A percentile compares a stretch with the other conserved stretches of the same genome.
These are phyloP conservation scores for Harpagoxenus sublaevis DNA, from an alignment of 2,888 invertebrate species.

Conservation along the genomic window DNA sequence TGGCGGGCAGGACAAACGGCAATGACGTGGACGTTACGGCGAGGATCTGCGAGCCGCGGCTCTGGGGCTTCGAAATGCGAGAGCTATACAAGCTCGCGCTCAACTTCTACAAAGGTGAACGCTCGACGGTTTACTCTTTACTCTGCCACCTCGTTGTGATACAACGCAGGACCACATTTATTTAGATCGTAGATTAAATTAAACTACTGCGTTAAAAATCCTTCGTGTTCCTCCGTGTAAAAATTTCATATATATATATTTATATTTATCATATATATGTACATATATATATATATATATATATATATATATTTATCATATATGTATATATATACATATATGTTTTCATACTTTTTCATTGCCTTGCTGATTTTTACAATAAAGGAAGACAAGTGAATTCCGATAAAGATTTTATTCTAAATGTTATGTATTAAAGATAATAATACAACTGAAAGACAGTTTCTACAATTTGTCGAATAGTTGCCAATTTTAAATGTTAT, in stretches of 20 bases:
- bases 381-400: not conserved
- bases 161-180: not conserved
- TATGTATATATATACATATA: too few relatives aligned
- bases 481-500: not conserved
- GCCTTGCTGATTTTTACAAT: not conserved
- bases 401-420: not conserved
- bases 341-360: not conserved
- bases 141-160: too few relatives aligned
- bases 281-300: too few relatives aligned
- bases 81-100: constrained; percentile 96
- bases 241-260: not conserved
- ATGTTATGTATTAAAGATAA: not conserved
- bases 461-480: not conserved
- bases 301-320: too few relatives aligned
- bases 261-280: too few relatives aligned
- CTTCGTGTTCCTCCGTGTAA: not conserved
- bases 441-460: not conserved
- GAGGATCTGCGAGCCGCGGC: constrained; percentile 77
- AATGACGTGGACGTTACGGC: constrained; percentile 72
- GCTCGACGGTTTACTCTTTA: constrained; percentile 31
- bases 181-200: not conserved
- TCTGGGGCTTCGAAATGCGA: constrained; percentile 86
- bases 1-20: not conserved
- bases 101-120: constrained; percentile 96
- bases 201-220: not conserved